Conservation (phyloP, 2,113 vertebrate species). For the Coptodon bakossiorum region DNA sequence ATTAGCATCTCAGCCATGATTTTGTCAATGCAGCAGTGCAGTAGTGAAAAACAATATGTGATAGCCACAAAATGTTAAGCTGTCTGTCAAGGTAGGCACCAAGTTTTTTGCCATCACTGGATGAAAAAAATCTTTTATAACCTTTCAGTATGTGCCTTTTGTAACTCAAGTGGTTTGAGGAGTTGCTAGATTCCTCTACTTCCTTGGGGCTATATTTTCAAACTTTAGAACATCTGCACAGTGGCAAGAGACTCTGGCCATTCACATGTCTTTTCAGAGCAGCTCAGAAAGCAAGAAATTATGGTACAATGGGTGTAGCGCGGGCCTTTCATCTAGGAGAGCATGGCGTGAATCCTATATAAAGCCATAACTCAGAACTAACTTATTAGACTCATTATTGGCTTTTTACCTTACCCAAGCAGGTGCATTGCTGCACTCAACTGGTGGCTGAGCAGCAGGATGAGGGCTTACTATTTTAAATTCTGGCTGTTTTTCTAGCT, state of each 20-base stretch:
- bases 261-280: neutral
- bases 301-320: neutral
- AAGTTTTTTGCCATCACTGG: neutral
- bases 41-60: neutral
- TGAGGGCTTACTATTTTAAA: neutral
- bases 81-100: neutral
- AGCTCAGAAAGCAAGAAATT: neutral
- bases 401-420: neutral
- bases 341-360: neutral
- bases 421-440: neutral
- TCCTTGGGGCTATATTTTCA: neutral
- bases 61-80: neutral
- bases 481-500: neutral
- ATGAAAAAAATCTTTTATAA: neutral
- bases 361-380: neutral
- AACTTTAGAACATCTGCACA: neutral
- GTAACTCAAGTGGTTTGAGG: neutral
- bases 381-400: neutral
- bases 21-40: neutral
- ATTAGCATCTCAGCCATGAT: neutral
- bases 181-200: neutral
- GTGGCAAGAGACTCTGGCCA: neutral
- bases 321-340: neutral
- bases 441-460: neutral
- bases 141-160: neutral